Percentiles rank a stretch among this genome's conserved stretches.
These are phyloP conservation scores for Myathropa florea DNA, from an alignment of 2,888 invertebrate species.

Conservation along the genomic window DNA sequence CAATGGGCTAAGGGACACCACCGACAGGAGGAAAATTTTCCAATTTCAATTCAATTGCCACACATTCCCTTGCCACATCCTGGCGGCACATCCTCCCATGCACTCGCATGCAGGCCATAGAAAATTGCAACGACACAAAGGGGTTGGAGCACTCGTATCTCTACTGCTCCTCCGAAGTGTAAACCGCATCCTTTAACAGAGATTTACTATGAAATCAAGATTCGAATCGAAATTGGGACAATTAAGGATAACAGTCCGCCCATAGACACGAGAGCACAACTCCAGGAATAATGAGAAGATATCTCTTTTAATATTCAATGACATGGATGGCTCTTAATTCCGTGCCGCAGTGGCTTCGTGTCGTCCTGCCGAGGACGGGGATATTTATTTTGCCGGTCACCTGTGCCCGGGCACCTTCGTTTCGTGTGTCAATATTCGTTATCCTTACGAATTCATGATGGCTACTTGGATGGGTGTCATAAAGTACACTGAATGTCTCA, in stretches of 20 bases:
- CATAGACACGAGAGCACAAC: conserved; percentile 10
- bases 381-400: conserved; percentile 9
- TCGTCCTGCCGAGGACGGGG: conserved; percentile 1
- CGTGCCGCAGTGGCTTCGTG: conserved; percentile 22
- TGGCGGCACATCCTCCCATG: background rate
- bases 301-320: conserved; percentile 72
- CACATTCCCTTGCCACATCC: too few relatives aligned
- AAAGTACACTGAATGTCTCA: conserved; percentile 80
- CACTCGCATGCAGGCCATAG: background rate
- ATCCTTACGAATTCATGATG: conserved; percentile 74
- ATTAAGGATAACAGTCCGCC: conserved; percentile 34
- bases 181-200: conserved; percentile 42
- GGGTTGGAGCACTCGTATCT: too few relatives aligned
- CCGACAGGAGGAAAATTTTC: conserved; percentile 21
- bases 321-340: conserved; percentile 24
- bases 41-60: conserved; percentile 58
- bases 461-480: conserved; percentile 76
- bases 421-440: conserved; percentile 79
- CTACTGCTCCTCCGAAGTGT: background rate
- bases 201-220: conserved; percentile 65
- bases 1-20: conserved; percentile 37
- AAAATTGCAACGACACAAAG: background rate
- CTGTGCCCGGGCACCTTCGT: conserved; percentile 73
- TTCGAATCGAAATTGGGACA: conserved; percentile 60
- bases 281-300: conserved; percentile 70